Evolutionary conservation across 2,113 vertebrate species (phyloP), one percentile per base, ranked within the genome.

Genomic region (Oxyura jamaicensis): DNA sequence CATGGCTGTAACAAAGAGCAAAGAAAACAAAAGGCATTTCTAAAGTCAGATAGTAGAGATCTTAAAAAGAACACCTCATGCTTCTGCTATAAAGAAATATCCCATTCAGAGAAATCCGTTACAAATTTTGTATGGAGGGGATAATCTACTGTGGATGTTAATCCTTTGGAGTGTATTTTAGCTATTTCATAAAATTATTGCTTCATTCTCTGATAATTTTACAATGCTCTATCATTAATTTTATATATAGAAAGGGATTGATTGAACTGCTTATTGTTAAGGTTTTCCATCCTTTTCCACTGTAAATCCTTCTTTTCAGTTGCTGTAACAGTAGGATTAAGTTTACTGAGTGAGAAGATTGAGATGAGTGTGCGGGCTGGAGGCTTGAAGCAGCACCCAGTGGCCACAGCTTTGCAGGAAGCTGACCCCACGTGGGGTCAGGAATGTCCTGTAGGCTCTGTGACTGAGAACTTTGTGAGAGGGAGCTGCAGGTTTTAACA

Each of bases 131-230:
- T 93, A 72, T 88, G 69, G 86, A 96, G 69, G 36, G 80, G 90
- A 93, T 93, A 94, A 90, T 96, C 93, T 91, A 58, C 76, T 91
- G 68, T 93, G 65, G 79, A 86, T 90, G 88, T 74, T 96, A 96
- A 97, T 91, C 85, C 76, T 91, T 90, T 86, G 88, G 73, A 96
- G 85, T 91, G 84, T 90, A 68, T 96, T 96, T 94, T 91, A 94
- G 58, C 76, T 86, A 13, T 77, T 96, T 90, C 3, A 4, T 71
- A 77, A 93, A 94, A 88, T 91, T 72, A 88, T 86, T 93, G 76
- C 75, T 91, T 90, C 60, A 52, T 94, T 95, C 86, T 87, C 83
- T 83, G 80, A 88, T 86, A 90, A 90, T 90, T 93, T 86, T 86
- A 95, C 68, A 94, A 88, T 88, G 91, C 87, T 20, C 31, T 65